phyloP scores from a whole-genome alignment of 64 coral and sea anemone species.

The Orbicella faveolata region DNA sequence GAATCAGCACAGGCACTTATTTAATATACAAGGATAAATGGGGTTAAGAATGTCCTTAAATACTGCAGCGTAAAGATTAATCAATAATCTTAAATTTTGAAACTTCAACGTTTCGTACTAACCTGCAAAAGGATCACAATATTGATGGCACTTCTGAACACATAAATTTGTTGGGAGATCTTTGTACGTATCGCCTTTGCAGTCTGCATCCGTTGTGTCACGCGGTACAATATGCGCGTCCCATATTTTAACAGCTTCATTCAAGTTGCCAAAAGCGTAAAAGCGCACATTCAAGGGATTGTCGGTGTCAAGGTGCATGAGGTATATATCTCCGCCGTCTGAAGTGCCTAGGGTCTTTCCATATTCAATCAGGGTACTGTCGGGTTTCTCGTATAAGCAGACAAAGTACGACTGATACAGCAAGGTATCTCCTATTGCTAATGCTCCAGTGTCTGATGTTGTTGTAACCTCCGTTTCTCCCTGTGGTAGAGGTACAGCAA shows the following conservation, averaged over 20 bases:
- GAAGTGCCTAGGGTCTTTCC: constrained; percentile 29
- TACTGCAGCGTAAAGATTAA: too few species aligned
- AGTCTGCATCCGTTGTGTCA: neutral
- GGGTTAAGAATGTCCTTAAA: too few species aligned
- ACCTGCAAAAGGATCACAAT: constrained; percentile 33
- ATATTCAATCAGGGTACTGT: constrained; percentile 46
- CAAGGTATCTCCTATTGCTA: neutral
- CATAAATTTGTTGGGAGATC: neutral
- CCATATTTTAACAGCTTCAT: neutral
- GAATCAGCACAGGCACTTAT: too few species aligned
- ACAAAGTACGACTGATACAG: constrained; percentile 57
- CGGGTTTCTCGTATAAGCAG: constrained; percentile 14
- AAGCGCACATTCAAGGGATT: constrained; percentile 29
- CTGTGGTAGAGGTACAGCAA: neutral
- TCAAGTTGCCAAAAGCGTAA: constrained; percentile 46
- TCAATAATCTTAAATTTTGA: too few species aligned
- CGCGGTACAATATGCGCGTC: constrained; percentile 19
- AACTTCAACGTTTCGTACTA: neutral
- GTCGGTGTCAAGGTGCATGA: constrained; percentile 8
- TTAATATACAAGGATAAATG: too few species aligned
- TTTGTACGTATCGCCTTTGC: constrained; percentile 32
- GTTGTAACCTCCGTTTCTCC: neutral
- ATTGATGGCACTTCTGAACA: constrained; percentile 32
- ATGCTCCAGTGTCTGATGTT: neutral
- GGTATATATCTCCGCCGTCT: constrained; percentile 40